Evolutionary conservation across 2,113 vertebrate genomes (phyloP), one percentile per base, ranked within the genome.

Genomic region (Sturnira hondurensis): DNA sequence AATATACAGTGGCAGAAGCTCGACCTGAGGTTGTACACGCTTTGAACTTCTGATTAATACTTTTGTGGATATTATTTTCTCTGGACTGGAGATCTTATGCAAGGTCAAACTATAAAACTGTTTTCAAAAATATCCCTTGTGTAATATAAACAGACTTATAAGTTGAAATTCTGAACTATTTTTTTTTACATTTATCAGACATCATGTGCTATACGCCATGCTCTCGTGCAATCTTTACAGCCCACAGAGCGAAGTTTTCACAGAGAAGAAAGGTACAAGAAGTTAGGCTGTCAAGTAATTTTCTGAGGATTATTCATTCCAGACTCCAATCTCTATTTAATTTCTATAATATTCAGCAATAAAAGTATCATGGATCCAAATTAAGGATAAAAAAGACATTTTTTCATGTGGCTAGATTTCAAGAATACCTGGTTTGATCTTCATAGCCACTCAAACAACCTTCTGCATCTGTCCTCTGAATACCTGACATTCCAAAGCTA

Each of bases 11-110:
- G 54, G 45, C 36, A 56, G 71, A 91, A 20, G 26, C 65, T 61
- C 26, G 36, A 26, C 24, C 63, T 54, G 45, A 36, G 33, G 4
- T 67, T 73, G 11, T 58, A 41, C 3, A 45, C 16, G 70, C 13
- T 96, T 91, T 91, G 43, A 91, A 76, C 47, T 92, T 95, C 17
- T 50, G 22, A 70, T 56, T 74, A 26, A n/a, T 70, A 24, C 90
- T 94, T 96, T 76, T 63, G 43, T 86, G 43, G 63, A 3, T 24
- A 77, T 33, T 89, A 82, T 67, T 94, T 52, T 84, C 78, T n/a
- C 1, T 52, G 70, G 31, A 38, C 33, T 41, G 67, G 52, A 86
- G 58, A 65, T n/a, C 43, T 76, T 91, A 61, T 24, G 45, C 92
- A 77, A 97, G 45, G 28, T 12, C 74, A 86, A 88, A 80, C 28